Conservation (phyloP, 2,888 invertebrate species). For the Brachycybe producta region DNA sequence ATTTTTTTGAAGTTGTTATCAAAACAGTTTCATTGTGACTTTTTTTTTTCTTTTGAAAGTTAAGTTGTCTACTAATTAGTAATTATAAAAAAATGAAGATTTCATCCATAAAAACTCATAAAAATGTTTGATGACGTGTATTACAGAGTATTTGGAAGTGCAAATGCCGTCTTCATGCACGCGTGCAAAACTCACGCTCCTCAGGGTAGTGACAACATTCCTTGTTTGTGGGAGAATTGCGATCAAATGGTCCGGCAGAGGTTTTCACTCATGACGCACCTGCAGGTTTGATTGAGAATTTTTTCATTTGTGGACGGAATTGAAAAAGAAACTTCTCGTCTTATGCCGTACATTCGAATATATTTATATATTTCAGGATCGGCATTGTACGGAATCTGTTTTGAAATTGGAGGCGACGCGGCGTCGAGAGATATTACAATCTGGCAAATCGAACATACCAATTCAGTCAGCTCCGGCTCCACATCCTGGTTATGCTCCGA, state of each 20-base stretch:
- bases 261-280: conserved; percentile 92
- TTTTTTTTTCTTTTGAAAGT: no score
- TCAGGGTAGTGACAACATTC: conserved; percentile 49
- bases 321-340: background rate
- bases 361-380: conserved; percentile 46
- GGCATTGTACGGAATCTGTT: conserved; percentile 73
- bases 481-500: conserved; percentile 80
- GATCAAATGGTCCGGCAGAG: conserved; percentile 78
- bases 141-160: conserved; percentile 33
- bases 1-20: no score
- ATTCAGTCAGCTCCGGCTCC: conserved; percentile 44
- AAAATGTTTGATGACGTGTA: no score
- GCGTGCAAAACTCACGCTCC: conserved; percentile 75
- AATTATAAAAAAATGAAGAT: no score
- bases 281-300: conserved; percentile 42
- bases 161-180: conserved; percentile 59
- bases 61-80: no score
- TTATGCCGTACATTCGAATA: background rate
- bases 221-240: conserved; percentile 81
- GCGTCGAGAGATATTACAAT: conserved; percentile 44
- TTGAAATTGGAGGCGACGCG: conserved; percentile 51
- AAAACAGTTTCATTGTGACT: no score
- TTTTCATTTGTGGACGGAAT: background rate
- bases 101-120: no score
- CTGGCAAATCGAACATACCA: conserved; percentile 41